Evolutionary conservation across 2,888 invertebrate genomes (phyloP).

Genomic region (Arrhopalites spinosus): DNA sequence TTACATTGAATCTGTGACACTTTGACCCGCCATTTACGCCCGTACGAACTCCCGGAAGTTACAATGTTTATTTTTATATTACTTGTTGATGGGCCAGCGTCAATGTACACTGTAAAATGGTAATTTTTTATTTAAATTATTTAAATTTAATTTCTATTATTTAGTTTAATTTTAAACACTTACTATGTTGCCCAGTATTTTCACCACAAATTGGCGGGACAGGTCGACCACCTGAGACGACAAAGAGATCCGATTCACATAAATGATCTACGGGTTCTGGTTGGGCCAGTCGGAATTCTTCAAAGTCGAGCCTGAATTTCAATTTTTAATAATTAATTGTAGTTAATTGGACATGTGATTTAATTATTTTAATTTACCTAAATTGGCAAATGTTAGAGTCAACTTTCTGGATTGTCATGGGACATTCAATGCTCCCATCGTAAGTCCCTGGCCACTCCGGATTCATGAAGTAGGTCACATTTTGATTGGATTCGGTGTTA

Average conservation of each 20-base stretch:
- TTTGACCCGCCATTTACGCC: constrained; percentile 79
- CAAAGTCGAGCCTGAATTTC: constrained; percentile 55
- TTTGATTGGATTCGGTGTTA: constrained; percentile 55
- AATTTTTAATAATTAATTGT: background rate
- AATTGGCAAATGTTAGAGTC: constrained; percentile 56
- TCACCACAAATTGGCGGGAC: constrained; percentile 57
- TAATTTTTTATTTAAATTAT: background rate
- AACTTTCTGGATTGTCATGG: constrained; percentile 55
- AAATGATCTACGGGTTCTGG: constrained; percentile 56
- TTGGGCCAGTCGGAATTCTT: constrained; percentile 56
- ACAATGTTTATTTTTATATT: constrained; percentile 82
- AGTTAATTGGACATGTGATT: no score
- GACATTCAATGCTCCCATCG: constrained; percentile 56
- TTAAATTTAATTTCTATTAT: background rate
- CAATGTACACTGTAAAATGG: constrained; percentile 82
- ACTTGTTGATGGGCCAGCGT: constrained; percentile 77
- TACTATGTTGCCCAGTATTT: constrained; percentile 57
- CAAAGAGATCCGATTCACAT: constrained; percentile 53
- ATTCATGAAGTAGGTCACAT: constrained; percentile 55
- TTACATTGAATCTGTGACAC: constrained; percentile 80
- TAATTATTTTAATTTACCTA: no score
- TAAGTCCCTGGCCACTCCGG: constrained; percentile 56
- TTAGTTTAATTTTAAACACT: no score
- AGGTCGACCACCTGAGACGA: constrained; percentile 56
- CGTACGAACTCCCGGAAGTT: constrained; percentile 74